Evolutionary conservation across 37 sponge, comb jelly and placozoan genomes (phyloP).

Genomic region (Oopsacas minuta): DNA sequence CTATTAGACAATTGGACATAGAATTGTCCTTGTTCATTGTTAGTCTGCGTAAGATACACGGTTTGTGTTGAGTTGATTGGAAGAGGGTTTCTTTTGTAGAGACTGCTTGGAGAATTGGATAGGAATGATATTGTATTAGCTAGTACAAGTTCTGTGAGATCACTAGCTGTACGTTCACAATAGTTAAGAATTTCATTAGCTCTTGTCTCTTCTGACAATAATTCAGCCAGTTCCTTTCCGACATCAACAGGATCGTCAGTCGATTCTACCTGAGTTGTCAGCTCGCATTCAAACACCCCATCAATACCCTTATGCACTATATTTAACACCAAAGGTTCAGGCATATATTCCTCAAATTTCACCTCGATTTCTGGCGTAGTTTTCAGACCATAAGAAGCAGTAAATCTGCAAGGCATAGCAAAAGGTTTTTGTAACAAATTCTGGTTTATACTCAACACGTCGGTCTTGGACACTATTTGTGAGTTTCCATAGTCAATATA

Average conservation of each 20-base stretch:
- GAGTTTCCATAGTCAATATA: constrained; percentile 17
- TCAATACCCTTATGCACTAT: not conserved
- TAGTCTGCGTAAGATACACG: not conserved
- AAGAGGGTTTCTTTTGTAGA: not conserved
- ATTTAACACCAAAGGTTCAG: not conserved
- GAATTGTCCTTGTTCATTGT: not conserved
- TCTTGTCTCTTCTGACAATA: not conserved
- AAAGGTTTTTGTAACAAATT: not conserved
- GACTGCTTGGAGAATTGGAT: not conserved
- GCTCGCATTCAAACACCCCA: not conserved
- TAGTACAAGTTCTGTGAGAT: not conserved
- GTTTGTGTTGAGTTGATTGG: not conserved
- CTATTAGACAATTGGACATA: constrained; percentile 37
- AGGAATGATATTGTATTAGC: not conserved
- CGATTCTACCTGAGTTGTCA: not conserved
- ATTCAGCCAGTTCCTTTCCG: not conserved
- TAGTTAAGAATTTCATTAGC: not conserved
- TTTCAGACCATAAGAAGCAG: not conserved
- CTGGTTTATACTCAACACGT: not conserved
- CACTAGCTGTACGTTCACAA: not conserved
- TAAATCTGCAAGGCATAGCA: not conserved
- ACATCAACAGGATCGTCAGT: not conserved
- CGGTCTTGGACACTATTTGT: not conserved
- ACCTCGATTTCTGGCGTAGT: not conserved
- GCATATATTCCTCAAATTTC: not conserved